phyloP scores from a whole-genome alignment of 2,797 vertebrate species.

The Danionella dracula region DNA sequence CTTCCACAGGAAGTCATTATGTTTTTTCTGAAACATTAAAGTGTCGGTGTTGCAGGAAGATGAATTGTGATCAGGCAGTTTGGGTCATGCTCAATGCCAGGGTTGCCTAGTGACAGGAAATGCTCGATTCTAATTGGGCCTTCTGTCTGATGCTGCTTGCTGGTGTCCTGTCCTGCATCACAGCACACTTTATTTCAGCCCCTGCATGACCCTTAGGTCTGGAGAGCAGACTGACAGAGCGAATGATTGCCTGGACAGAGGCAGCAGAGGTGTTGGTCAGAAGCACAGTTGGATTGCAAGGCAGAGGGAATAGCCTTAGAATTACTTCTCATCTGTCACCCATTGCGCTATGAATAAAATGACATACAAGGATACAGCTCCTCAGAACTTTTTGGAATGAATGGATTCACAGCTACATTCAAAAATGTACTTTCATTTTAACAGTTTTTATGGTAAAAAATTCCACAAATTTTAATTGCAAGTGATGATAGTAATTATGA shows the following conservation, averaged over 20 bases:
- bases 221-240: slow-evolving; percentile 9
- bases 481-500: too few relatives aligned
- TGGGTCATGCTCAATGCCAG: slow-evolving; percentile 41
- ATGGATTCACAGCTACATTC: too few relatives aligned
- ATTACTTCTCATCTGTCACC: background rate
- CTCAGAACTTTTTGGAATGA: background rate
- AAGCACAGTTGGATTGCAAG: background rate
- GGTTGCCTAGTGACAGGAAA: slow-evolving; percentile 33
- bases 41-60: slow-evolving; percentile 28
- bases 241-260: slow-evolving; percentile 24
- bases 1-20: slow-evolving; percentile 21
- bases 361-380: background rate
- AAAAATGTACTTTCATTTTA: too few relatives aligned
- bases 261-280: background rate
- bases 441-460: too few relatives aligned
- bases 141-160: slow-evolving; percentile 40
- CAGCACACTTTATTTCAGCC: slow-evolving; percentile 54
- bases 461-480: too few relatives aligned
- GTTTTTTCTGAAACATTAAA: slow-evolving; percentile 43
- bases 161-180: slow-evolving; percentile 55
- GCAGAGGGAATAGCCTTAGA: background rate
- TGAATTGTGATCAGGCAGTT: slow-evolving; percentile 28
- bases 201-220: slow-evolving; percentile 41
- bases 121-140: slow-evolving; percentile 46
- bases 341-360: background rate